Conservation (phyloP, 2,113 vertebrate species). For the Catharus fuscescens region DNA sequence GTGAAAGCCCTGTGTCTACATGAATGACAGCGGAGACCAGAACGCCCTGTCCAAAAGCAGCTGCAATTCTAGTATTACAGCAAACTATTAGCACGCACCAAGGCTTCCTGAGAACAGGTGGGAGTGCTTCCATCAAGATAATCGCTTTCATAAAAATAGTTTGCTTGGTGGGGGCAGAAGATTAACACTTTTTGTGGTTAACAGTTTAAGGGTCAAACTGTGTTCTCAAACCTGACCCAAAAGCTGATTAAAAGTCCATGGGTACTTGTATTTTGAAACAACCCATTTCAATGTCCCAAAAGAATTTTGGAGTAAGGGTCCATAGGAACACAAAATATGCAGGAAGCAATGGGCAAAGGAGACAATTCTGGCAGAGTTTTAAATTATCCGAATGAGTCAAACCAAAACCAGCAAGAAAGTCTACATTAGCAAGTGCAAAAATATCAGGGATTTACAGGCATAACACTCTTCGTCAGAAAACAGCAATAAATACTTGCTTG, state of each 20-base stretch:
- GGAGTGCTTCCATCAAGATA: neutral
- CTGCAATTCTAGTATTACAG: constrained; percentile 52
- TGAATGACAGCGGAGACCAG: neutral
- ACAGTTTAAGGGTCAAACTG: neutral
- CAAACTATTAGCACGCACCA: neutral
- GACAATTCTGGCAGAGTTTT: neutral
- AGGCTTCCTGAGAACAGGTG: constrained; percentile 48
- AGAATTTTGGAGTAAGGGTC: neutral
- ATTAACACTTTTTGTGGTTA: neutral
- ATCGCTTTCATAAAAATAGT: constrained; percentile 42
- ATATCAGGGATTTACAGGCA: neutral
- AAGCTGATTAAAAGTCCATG: neutral
- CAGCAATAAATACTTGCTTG: neutral
- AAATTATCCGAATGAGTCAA: neutral
- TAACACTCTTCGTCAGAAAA: neutral
- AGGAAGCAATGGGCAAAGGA: neutral
- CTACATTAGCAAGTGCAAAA: neutral
- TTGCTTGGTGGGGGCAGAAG: neutral
- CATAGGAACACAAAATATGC: neutral
- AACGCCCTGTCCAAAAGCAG: neutral
- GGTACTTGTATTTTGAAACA: neutral
- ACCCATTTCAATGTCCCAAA: neutral
- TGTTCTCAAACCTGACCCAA: neutral
- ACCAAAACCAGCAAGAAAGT: neutral
- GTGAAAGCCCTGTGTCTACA: neutral